Conservation (phyloP, 2,113 vertebrate species). For the Bubalus kerabau region DNA sequence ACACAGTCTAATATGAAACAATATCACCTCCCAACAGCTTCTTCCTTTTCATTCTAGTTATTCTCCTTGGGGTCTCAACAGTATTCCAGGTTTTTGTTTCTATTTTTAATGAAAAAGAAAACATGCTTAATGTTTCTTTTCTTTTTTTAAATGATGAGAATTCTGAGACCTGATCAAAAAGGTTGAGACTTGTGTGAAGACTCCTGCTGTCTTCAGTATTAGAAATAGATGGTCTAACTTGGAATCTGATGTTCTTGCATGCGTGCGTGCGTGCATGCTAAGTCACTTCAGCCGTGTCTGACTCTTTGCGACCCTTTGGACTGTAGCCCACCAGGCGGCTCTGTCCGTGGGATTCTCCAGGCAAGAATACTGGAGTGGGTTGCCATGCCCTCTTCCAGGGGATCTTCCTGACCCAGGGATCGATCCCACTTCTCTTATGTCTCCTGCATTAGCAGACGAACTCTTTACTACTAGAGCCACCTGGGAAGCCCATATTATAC, state of each 20-base stretch:
- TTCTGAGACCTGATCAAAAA: neutral
- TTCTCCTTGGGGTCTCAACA: neutral
- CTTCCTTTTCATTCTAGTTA: neutral
- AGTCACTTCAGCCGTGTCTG: neutral
- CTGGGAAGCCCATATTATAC: neutral
- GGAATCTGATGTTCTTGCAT: neutral
- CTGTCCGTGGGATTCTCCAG: neutral
- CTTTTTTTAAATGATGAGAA: neutral
- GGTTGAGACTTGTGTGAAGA: neutral
- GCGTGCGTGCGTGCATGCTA: accelerated
- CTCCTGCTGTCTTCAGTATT: neutral
- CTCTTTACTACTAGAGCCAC: neutral
- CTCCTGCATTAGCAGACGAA: neutral
- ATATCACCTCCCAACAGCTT: neutral
- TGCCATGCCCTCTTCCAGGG: neutral
- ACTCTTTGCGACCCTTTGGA: neutral
- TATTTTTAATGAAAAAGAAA: neutral
- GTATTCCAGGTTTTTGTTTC: neutral
- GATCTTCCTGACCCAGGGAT: neutral
- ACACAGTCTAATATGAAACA: neutral
- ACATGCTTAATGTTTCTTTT: neutral
- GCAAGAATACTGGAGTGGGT: neutral
- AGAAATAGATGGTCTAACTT: neutral
- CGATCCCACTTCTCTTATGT: neutral
- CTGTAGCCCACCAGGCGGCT: neutral